phyloP scores from a whole-genome alignment of 2,888 invertebrate species.

The Elegia similella region DNA sequence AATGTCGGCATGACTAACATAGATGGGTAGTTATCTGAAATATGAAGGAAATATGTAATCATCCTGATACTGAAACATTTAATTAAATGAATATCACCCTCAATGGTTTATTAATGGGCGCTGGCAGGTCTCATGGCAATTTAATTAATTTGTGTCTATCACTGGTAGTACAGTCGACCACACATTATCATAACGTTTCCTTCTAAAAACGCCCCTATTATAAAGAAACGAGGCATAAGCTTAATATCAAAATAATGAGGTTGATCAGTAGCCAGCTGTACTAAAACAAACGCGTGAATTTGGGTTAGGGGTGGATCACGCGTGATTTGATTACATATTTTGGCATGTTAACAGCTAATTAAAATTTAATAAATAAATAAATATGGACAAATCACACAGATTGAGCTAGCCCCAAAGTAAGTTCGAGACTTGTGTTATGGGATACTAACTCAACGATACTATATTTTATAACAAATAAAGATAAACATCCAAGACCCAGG shows the following conservation, averaged over 20 bases:
- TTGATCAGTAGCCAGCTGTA: too few relatives aligned
- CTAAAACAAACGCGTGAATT: neutral
- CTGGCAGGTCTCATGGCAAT: constrained; percentile 4
- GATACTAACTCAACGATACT: too few relatives aligned
- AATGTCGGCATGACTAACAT: neutral
- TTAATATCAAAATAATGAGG: too few relatives aligned
- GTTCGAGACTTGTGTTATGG: too few relatives aligned
- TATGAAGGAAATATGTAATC: neutral
- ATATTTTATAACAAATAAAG: too few relatives aligned
- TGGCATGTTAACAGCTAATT: neutral
- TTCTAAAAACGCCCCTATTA: too few relatives aligned
- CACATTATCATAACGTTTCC: too few relatives aligned
- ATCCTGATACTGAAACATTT: constrained; percentile 1
- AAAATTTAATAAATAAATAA: too few relatives aligned
- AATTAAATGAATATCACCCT: constrained; percentile 7
- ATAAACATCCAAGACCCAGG: too few relatives aligned
- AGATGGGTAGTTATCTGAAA: neutral
- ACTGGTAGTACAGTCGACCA: neutral
- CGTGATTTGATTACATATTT: neutral
- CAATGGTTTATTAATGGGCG: constrained; percentile 6
- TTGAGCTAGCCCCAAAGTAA: too few relatives aligned
- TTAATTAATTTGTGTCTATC: constrained; percentile 7
- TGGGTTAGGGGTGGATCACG: neutral
- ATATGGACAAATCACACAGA: too few relatives aligned
- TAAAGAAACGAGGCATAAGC: too few relatives aligned